phyloP scores from a whole-genome alignment of 2,888 invertebrate genomes.

The Brachyopa scutellaris region DNA sequence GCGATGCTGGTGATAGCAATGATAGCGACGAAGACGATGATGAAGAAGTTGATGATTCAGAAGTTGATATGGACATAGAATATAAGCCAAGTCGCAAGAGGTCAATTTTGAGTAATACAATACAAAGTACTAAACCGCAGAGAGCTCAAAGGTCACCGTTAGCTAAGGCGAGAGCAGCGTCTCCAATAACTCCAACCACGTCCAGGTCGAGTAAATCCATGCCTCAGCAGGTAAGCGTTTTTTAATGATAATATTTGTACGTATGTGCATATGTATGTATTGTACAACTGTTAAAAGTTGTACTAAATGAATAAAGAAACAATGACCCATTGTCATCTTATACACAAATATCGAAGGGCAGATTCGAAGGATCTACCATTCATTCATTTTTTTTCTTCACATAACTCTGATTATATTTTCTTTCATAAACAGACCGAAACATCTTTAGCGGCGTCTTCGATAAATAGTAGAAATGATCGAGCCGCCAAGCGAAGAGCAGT shows the following conservation, averaged over 20 bases:
- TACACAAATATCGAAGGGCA: too few species aligned
- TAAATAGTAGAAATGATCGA: constrained; percentile 75
- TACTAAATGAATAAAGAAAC: too few species aligned
- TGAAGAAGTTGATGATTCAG: constrained; percentile 71
- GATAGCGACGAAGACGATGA: constrained; percentile 71
- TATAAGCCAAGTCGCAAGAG: constrained; percentile 77
- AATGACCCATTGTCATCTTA: too few species aligned
- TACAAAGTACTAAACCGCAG: constrained; percentile 72
- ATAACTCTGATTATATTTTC: background rate
- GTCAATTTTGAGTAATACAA: constrained; percentile 52
- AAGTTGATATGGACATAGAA: constrained; percentile 75
- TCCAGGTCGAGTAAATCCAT: constrained; percentile 75
- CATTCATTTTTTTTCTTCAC: background rate
- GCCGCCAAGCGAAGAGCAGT: constrained; percentile 76
- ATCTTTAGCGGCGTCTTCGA: constrained; percentile 71
- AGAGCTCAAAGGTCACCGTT: constrained; percentile 77
- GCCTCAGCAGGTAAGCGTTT: constrained; percentile 74
- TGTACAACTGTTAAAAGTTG: too few species aligned
- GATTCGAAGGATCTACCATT: background rate
- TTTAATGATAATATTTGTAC: background rate
- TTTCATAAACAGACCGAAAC: constrained; percentile 44
- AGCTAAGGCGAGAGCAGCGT: constrained; percentile 77
- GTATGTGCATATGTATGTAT: too few species aligned
- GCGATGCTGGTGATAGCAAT: constrained; percentile 29
- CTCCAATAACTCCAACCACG: constrained; percentile 76